Percentiles rank a stretch among this genome's conserved stretches.
These are phyloP conservation scores for Aeoliscus strigatus DNA, from an alignment of 2,797 vertebrate species.

Conservation along the genomic window DNA sequence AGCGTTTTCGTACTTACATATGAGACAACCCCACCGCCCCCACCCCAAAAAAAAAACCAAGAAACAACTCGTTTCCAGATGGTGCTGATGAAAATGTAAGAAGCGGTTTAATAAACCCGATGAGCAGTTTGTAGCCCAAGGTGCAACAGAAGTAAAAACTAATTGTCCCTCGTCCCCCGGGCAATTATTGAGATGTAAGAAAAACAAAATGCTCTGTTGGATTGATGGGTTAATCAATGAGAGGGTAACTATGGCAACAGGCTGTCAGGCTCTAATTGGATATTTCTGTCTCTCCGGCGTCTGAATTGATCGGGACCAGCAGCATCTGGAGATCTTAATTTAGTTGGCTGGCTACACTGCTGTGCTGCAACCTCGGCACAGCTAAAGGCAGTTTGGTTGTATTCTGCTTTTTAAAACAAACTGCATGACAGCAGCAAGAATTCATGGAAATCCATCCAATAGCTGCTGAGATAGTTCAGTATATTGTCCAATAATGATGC, in stretches of 20 bases:
- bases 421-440: background rate
- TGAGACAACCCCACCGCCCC: no score
- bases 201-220: conserved; percentile 31
- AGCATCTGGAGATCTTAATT: conserved; percentile 38
- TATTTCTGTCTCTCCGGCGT: conserved; percentile 35
- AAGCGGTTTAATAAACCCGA: no score
- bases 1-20: no score
- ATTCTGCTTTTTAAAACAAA: conserved; percentile 4
- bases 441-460: background rate
- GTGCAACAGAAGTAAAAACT: conserved; percentile 32
- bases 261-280: conserved; percentile 45
- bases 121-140: no score
- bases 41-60: no score
- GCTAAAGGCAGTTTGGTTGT: conserved; percentile 15
- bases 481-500: no score
- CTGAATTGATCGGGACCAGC: conserved; percentile 44
- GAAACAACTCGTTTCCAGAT: no score
- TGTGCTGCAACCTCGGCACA: conserved; percentile 17
- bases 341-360: conserved; percentile 20
- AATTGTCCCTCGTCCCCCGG: conserved; percentile 38
- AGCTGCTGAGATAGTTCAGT: background rate
- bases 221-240: conserved; percentile 55
- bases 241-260: conserved; percentile 45
- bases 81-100: no score
- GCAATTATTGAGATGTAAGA: conserved; percentile 32